A percentile compares a stretch with the other conserved stretches of the same genome.
phyloP scores from a whole-genome alignment of 37 sponge, comb jelly and placozoan genomes.

The Bolinopsis microptera region DNA sequence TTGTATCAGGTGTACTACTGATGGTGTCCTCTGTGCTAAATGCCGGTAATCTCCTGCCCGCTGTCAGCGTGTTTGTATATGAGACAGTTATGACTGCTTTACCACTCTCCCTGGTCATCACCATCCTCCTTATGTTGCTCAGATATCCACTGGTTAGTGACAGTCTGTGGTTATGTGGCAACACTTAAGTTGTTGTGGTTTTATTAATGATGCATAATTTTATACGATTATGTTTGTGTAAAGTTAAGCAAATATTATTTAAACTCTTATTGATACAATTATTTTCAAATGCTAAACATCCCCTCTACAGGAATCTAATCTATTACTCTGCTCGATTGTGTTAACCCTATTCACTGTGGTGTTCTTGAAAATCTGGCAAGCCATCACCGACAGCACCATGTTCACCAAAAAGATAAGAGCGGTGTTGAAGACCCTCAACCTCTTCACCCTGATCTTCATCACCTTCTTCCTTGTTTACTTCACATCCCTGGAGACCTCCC shows the following conservation, averaged over 20 bases:
- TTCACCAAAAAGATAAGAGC: background rate
- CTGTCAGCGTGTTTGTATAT: slow-evolving; percentile 10
- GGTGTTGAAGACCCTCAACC: background rate
- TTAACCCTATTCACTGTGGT: background rate
- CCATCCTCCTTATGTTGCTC: background rate
- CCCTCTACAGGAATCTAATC: background rate
- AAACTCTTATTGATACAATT: no score
- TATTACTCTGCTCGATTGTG: background rate
- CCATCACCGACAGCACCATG: background rate
- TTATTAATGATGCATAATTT: no score
- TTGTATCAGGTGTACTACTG: background rate
- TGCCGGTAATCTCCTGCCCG: background rate
- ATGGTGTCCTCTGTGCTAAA: background rate
- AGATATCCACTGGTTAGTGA: background rate
- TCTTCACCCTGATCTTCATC: background rate
- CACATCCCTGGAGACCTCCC: background rate
- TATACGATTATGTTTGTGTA: no score
- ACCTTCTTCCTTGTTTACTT: background rate
- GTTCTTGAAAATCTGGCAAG: slow-evolving; percentile 21
- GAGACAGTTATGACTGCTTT: background rate
- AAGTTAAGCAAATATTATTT: no score
- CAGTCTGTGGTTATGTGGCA: no score
- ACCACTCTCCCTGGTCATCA: background rate
- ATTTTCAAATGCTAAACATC: no score
- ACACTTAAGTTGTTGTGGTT: no score